A percentile compares a stretch with the other conserved stretches of the same genome.
phyloP scores from a whole-genome alignment of 2,888 invertebrate genomes.

The Perithous albicinctus region DNA sequence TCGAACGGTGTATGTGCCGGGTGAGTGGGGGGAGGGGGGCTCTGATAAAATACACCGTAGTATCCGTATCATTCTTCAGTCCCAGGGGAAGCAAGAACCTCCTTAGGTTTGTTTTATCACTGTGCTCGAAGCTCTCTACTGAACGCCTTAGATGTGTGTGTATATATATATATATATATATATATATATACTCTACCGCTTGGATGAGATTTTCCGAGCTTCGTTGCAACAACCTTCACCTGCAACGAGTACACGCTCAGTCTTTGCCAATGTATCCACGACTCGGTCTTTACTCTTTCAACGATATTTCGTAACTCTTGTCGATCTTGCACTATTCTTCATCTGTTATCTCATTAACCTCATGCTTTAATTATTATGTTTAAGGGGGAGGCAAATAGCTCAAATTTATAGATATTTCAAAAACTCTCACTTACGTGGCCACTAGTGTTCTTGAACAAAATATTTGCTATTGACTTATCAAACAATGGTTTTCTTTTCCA shows the following conservation, averaged over 20 bases:
- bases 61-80: constrained; percentile 63
- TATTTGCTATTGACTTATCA: no score
- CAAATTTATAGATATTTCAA: no score
- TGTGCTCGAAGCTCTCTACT: constrained; percentile 39
- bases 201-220: constrained; percentile 57
- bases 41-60: constrained; percentile 64
- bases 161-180: not conserved
- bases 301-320: constrained; percentile 48
- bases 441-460: no score
- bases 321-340: constrained; percentile 42
- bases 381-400: no score
- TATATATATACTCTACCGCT: not conserved
- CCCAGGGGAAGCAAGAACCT: constrained; percentile 59
- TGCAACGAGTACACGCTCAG: constrained; percentile 43
- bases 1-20: constrained; percentile 45
- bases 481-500: no score
- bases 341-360: constrained; percentile 17
- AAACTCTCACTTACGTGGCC: no score
- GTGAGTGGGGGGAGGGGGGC: no score
- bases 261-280: constrained; percentile 39
- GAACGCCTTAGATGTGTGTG: constrained; percentile 42
- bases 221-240: constrained; percentile 58
- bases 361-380: constrained; percentile 26
- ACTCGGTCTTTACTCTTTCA: constrained; percentile 46
- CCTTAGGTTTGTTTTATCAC: constrained; percentile 65